Conservation (phyloP, 2,888 invertebrate genomes). For the Ormyrus pomaceus region DNA sequence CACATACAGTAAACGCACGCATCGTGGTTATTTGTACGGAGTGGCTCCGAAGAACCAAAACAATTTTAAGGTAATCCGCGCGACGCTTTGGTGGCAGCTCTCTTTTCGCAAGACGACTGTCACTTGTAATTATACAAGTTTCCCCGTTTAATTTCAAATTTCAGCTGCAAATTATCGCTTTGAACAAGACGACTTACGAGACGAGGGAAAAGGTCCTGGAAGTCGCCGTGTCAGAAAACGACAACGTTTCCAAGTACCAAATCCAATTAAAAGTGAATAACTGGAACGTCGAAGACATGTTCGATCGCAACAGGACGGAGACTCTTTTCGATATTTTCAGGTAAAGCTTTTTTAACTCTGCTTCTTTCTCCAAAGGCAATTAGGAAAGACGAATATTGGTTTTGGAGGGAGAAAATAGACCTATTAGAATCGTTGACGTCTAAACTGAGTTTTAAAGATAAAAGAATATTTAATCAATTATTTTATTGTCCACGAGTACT, state of each 20-base stretch:
- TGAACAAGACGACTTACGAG: conserved; percentile 87
- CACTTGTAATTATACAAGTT: not conserved
- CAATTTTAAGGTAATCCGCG: conserved; percentile 73
- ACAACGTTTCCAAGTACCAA: conserved; percentile 83
- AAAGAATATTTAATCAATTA: too few species aligned
- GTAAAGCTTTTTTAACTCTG: conserved; percentile 57
- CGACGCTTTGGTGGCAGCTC: too few species aligned
- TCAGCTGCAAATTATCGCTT: conserved; percentile 85
- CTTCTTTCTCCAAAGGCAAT: not conserved
- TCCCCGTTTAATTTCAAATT: not conserved
- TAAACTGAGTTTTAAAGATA: too few species aligned
- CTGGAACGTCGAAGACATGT: conserved; percentile 91
- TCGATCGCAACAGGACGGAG: conserved; percentile 84
- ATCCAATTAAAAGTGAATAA: conserved; percentile 93
- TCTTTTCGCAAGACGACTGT: too few species aligned
- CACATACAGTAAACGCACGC: conserved; percentile 86
- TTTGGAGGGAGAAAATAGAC: too few species aligned
- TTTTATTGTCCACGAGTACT: too few species aligned
- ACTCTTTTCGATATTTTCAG: conserved; percentile 86
- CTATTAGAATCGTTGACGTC: too few species aligned
- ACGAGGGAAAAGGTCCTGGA: conserved; percentile 81
- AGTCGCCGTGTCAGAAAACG: conserved; percentile 82
- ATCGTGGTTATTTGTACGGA: conserved; percentile 89
- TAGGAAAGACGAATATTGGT: too few species aligned
- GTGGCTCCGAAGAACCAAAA: conserved; percentile 83